Evolutionary conservation across 2,888 invertebrate genomes (phyloP).

Genomic region (Augochlorella aurata): DNA sequence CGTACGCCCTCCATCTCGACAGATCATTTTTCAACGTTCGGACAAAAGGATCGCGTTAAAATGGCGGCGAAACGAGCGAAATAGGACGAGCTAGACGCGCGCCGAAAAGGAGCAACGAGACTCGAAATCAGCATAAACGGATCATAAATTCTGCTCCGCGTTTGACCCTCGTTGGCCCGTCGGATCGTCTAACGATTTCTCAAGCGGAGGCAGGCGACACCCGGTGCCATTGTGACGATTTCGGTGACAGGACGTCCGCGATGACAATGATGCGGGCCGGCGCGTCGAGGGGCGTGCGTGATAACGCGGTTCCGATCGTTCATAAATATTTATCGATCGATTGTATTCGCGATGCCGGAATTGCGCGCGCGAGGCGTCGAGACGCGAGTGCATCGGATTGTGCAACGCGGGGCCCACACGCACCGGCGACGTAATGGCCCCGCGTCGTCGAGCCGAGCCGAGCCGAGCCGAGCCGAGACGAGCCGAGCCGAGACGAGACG

Average conservation of each 20-base stretch:
- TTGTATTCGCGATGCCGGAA: conserved; percentile 69
- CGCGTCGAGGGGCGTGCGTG: conserved; percentile 41
- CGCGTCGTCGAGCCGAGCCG: background rate
- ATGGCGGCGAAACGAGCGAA: background rate
- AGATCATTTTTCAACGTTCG: background rate
- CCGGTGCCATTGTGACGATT: background rate
- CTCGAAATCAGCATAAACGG: background rate
- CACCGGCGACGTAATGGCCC: conserved; percentile 43
- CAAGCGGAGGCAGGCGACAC: conserved; percentile 6
- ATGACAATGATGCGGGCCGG: conserved; percentile 2
- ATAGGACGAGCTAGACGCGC: background rate
- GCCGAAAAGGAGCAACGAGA: background rate
- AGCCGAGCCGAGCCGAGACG: too few relatives aligned
- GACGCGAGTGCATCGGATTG: conserved; percentile 41
- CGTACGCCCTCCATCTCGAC: background rate
- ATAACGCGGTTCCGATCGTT: conserved; percentile 62
- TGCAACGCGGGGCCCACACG: conserved; percentile 37
- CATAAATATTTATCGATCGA: conserved; percentile 78
- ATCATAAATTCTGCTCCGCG: background rate
- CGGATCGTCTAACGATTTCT: conserved; percentile 7
- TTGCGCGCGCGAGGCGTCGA: conserved; percentile 50
- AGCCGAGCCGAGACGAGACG: too few relatives aligned
- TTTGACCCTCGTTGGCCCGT: conserved; percentile 2
- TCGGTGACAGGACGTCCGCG: conserved; percentile 15
- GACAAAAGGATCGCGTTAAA: background rate